Conservation (phyloP, 2,113 vertebrate genomes). For the Rhinogobius similis region DNA sequence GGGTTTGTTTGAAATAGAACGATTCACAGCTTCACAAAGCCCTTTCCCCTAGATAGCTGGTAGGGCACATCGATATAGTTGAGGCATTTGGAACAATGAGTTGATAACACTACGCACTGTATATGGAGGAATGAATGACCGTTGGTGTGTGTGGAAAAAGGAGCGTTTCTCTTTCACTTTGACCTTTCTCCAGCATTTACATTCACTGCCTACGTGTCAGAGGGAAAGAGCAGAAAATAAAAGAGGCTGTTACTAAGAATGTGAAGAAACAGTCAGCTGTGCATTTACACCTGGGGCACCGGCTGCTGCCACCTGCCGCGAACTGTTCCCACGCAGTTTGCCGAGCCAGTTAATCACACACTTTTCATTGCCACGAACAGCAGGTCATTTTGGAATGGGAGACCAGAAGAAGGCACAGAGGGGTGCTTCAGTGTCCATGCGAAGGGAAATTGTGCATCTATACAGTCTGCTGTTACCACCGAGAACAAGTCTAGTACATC, state of each 20-base stretch:
- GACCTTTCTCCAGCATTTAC: constrained; percentile 62
- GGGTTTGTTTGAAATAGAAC: constrained; percentile 67
- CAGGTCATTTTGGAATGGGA: constrained; percentile 77
- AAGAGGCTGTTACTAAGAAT: constrained; percentile 67
- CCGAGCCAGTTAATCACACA: constrained; percentile 68
- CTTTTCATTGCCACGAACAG: constrained; percentile 69
- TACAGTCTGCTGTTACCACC: constrained; percentile 73
- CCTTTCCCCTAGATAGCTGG: constrained; percentile 68
- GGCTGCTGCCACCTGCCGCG: constrained; percentile 59
- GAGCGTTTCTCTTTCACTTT: constrained; percentile 40
- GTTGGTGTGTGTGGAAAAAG: constrained; percentile 37
- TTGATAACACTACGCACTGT: constrained; percentile 59
- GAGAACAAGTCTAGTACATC: constrained; percentile 75
- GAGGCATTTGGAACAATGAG: constrained; percentile 68
- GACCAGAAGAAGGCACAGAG: constrained; percentile 83
- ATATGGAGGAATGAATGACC: constrained; percentile 48
- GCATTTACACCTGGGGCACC: constrained; percentile 70
- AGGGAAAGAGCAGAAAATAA: constrained; percentile 60
- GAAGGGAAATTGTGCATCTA: constrained; percentile 79
- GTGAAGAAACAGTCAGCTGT: constrained; percentile 68
- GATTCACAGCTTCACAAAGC: constrained; percentile 78
- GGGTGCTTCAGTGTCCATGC: constrained; percentile 79
- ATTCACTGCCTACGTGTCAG: constrained; percentile 67
- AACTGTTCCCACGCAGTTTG: constrained; percentile 61
- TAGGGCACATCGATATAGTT: constrained; percentile 72